phyloP scores from a whole-genome alignment of 64 coral and sea anemone genomes.

The Acropora yongei region DNA sequence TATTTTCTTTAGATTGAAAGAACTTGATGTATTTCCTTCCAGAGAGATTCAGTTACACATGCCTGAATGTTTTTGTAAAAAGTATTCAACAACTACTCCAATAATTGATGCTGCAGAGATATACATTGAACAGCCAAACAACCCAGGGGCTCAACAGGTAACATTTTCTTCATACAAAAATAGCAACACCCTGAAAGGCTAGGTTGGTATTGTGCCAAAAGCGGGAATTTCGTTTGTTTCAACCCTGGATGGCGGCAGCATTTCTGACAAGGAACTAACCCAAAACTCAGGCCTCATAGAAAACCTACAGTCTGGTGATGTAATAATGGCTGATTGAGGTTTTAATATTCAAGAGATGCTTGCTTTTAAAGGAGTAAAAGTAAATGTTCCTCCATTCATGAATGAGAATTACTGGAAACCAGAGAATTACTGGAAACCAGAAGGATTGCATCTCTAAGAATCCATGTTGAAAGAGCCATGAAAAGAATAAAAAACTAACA shows the following conservation, averaged over 20 bases:
- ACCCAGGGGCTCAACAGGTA: slow-evolving; percentile 64
- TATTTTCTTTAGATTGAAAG: slow-evolving; percentile 71
- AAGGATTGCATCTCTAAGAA: slow-evolving; percentile 58
- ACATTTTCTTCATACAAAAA: slow-evolving; percentile 76
- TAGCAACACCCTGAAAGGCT: slow-evolving; percentile 72
- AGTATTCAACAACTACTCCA: slow-evolving; percentile 46
- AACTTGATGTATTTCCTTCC: slow-evolving; percentile 74
- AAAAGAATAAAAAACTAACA: slow-evolving; percentile 70
- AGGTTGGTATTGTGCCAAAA: slow-evolving; percentile 52
- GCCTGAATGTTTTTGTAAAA: slow-evolving; percentile 69
- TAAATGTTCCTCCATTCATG: slow-evolving; percentile 82
- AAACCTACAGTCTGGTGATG: slow-evolving; percentile 42
- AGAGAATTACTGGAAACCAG: slow-evolving; percentile 67
- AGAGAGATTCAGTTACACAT: slow-evolving; percentile 58
- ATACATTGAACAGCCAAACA: slow-evolving; percentile 45
- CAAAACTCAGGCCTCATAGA: neutral
- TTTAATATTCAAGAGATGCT: slow-evolving; percentile 53
- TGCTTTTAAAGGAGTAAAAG: slow-evolving; percentile 55
- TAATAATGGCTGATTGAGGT: slow-evolving; percentile 73
- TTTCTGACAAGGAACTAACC: neutral
- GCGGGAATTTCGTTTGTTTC: slow-evolving; percentile 64
- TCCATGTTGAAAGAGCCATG: slow-evolving; percentile 66
- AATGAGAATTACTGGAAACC: slow-evolving; percentile 66
- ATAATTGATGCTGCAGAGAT: slow-evolving; percentile 42
- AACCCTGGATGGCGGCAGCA: slow-evolving; percentile 58